A percentile compares a stretch with the other conserved stretches of the same genome.
Conservation (phyloP, 64 coral and sea anemone species). For the Stichodactyla helianthus region DNA sequence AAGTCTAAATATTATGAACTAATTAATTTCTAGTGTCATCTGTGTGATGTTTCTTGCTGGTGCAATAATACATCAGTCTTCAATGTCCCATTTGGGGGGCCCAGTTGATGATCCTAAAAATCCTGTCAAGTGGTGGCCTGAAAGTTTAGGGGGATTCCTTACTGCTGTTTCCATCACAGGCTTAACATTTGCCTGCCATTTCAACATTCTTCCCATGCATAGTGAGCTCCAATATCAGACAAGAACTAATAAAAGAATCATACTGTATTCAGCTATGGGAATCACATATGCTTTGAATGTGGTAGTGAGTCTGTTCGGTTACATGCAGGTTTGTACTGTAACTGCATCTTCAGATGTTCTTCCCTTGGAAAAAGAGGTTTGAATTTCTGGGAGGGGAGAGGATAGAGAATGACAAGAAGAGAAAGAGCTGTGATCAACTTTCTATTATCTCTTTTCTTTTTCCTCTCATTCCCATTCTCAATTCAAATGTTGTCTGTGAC, state of each 20-base stretch:
- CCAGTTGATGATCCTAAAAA: slow-evolving; percentile 32
- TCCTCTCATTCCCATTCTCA: no score
- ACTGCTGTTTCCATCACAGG: slow-evolving; percentile 63
- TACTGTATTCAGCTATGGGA: slow-evolving; percentile 79
- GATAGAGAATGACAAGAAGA: no score
- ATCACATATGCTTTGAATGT: slow-evolving; percentile 71
- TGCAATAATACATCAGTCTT: slow-evolving; percentile 58
- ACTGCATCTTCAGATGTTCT: no score
- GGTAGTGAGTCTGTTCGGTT: slow-evolving; percentile 80
- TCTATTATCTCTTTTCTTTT: no score
- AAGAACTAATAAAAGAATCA: slow-evolving; percentile 73
- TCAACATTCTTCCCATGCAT: slow-evolving; percentile 90
- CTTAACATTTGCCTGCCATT: slow-evolving; percentile 82
- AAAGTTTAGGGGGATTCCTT: slow-evolving; percentile 64
- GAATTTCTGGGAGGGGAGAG: no score
- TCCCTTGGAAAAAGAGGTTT: no score
- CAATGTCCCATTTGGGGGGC: slow-evolving; percentile 57
- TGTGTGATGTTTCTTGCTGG: slow-evolving; percentile 73
- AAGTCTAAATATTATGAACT: background rate
- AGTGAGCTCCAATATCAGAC: slow-evolving; percentile 80
- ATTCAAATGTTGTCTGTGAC: no score
- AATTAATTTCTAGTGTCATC: slow-evolving; percentile 42
- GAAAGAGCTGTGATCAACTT: no score
- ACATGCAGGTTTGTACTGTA: slow-evolving; percentile 59
- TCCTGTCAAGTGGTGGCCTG: slow-evolving; percentile 76